Evolutionary conservation across 2,113 vertebrate species (phyloP).

Genomic region (Geothlypis trichas): DNA sequence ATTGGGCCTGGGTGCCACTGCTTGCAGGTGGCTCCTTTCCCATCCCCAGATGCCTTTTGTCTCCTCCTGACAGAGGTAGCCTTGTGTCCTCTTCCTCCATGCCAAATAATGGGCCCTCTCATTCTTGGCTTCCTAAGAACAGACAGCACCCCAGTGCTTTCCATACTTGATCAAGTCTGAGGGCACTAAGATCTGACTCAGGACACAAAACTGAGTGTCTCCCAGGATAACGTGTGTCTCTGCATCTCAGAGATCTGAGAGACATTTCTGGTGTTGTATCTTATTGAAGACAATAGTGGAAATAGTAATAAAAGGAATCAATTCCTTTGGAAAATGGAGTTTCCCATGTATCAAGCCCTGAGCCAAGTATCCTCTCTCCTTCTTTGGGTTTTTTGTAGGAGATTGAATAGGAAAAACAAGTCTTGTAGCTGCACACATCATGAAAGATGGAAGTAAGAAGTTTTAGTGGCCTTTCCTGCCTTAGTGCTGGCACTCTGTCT

Average conservation of each 20-base stretch:
- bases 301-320: background rate
- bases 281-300: background rate
- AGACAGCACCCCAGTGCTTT: no score
- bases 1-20: accelerated
- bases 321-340: background rate
- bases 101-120: background rate
- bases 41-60: background rate
- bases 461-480: background rate
- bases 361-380: background rate
- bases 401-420: background rate
- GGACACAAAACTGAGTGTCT: no score
- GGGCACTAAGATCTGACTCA: no score
- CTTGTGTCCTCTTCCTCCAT: background rate
- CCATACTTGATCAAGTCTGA: no score
- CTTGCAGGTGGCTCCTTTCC: background rate
- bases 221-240: no score
- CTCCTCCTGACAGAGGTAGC: background rate
- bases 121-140: no score
- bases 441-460: background rate
- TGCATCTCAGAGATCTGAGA: background rate
- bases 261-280: background rate
- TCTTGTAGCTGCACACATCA: background rate
- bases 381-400: background rate
- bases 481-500: background rate
- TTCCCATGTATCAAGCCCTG: background rate